These are phyloP conservation scores for Drosophila bipectinata DNA, from an alignment of 1,140 invertebrate species.

Conservation along the genomic window DNA sequence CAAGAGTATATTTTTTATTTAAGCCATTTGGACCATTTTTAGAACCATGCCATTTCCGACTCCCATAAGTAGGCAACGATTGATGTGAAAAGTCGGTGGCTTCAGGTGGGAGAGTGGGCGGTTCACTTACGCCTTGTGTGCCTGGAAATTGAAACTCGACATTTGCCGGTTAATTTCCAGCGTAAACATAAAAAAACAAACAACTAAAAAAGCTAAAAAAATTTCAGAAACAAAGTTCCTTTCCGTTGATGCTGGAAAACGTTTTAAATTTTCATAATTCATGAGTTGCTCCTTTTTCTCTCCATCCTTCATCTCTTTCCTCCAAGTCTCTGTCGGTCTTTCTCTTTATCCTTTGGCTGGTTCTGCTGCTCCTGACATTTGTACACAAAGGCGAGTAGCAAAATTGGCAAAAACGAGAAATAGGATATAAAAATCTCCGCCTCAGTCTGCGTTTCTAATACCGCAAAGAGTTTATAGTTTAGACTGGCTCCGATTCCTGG, in stretches of 20 bases:
- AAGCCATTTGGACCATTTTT: not conserved
- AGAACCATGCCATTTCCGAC: not conserved
- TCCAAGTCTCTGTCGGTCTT: not conserved
- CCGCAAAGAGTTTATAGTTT: constrained; percentile 80
- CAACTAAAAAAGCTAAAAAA: constrained; percentile 8
- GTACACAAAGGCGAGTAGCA: constrained; percentile 26
- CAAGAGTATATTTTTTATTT: not conserved
- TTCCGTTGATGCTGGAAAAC: constrained; percentile 39
- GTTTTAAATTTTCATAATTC: constrained; percentile 78
- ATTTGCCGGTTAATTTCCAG: constrained; percentile 75
- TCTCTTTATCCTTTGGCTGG: not conserved
- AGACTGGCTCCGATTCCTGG: constrained; percentile 29
- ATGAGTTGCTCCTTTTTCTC: constrained; percentile 27
- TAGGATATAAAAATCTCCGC: constrained; percentile 52
- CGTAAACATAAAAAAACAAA: constrained; percentile 52
- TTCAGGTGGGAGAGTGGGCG: not conserved
- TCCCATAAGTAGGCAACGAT: constrained; percentile 58
- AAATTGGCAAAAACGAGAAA: constrained; percentile 22
- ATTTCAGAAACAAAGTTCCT: constrained; percentile 55
- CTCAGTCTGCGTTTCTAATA: constrained; percentile 67
- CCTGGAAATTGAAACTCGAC: constrained; percentile 66
- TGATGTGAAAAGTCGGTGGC: constrained; percentile 47
- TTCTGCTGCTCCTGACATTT: constrained; percentile 68
- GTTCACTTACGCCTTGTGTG: constrained; percentile 38
- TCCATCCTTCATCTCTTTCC: not conserved